A percentile compares a stretch with the other conserved stretches of the same genome.
phyloP scores from a whole-genome alignment of 2,113 vertebrate genomes.

The Gorsachius goisagi region DNA sequence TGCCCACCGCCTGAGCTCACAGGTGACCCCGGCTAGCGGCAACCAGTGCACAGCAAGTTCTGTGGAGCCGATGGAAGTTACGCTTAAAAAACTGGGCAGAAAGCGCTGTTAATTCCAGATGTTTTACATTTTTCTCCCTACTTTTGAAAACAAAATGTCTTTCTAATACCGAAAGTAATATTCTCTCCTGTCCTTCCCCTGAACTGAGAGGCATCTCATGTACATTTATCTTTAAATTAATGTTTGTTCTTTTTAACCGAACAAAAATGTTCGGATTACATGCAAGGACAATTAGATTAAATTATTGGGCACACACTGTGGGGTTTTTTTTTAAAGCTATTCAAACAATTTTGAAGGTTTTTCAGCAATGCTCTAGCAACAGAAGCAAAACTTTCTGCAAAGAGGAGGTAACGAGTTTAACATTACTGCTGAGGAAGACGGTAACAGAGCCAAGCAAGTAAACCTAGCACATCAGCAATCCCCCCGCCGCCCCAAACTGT shows the following conservation, averaged over 20 bases:
- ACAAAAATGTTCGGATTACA: background rate
- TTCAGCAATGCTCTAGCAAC: background rate
- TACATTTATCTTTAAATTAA: constrained; percentile 5
- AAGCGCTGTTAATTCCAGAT: constrained; percentile 25
- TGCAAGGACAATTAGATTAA: constrained; percentile 25
- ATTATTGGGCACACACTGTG: background rate
- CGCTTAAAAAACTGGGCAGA: background rate
- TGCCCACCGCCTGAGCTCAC: background rate
- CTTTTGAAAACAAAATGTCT: constrained; percentile 46
- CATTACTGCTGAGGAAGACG: background rate
- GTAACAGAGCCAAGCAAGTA: background rate
- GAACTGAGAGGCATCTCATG: background rate
- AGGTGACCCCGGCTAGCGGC: background rate
- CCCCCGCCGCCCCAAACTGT: rapidly evolving
- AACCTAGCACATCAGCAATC: background rate
- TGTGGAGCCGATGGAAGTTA: background rate
- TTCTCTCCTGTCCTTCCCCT: constrained; percentile 5
- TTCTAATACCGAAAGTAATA: constrained; percentile 50
- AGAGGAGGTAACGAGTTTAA: constrained; percentile 29
- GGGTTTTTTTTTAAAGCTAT: background rate
- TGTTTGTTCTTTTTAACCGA: background rate
- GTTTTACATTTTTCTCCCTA: constrained; percentile 37
- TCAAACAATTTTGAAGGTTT: constrained; percentile 28
- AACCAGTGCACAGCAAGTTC: background rate
- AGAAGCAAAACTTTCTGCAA: constrained; percentile 30